These are phyloP conservation scores for Parnassius orleans DNA, from an alignment of 2,888 invertebrate genomes.

Conservation along the genomic window DNA sequence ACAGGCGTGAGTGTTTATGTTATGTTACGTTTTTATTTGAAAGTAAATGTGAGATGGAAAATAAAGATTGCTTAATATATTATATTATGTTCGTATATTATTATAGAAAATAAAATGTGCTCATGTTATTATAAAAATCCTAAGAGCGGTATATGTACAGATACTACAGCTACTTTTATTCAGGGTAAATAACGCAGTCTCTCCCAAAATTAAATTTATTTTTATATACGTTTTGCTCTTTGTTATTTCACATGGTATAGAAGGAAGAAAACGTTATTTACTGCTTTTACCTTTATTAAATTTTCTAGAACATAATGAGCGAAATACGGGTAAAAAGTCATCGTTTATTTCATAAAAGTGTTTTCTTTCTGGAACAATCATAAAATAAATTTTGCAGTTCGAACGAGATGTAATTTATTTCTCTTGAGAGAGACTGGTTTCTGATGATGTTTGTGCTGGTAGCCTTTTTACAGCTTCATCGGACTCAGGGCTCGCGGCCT, in stretches of 20 bases:
- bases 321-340: constrained; percentile 14
- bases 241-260: constrained; percentile 4
- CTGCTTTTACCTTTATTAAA: constrained; percentile 24
- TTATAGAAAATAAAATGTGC: too few relatives aligned
- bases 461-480: too few relatives aligned
- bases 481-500: too few relatives aligned
- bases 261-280: constrained; percentile 18
- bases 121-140: too few relatives aligned
- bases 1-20: too few relatives aligned
- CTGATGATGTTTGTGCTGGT: too few relatives aligned
- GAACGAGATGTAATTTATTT: not conserved
- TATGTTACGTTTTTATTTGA: too few relatives aligned
- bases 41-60: too few relatives aligned
- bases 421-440: too few relatives aligned
- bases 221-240: not conserved
- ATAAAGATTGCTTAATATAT: too few relatives aligned
- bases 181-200: not conserved
- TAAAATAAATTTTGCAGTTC: constrained; percentile 16
- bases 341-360: constrained; percentile 10
- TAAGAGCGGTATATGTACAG: too few relatives aligned
- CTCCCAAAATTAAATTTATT: not conserved
- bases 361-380: constrained; percentile 12
- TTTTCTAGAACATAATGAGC: constrained; percentile 14
- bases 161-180: not conserved
- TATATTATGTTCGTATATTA: too few relatives aligned